Conservation (phyloP, 1,140 invertebrate species). For the Leucophenga varia region DNA sequence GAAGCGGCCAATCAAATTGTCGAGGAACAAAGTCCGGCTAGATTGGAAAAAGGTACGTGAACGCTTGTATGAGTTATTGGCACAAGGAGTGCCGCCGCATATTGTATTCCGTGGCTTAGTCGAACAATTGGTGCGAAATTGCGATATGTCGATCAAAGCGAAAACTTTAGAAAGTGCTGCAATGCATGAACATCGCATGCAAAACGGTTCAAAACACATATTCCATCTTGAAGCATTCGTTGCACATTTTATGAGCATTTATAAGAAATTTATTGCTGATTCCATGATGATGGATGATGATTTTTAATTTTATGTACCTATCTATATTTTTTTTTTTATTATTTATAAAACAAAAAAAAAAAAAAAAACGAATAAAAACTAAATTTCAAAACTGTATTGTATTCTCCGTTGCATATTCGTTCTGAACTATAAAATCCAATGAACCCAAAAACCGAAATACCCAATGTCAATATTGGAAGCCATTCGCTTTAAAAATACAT, state of each 20-base stretch:
- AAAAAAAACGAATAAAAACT: too few species aligned
- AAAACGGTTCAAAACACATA: slow-evolving; percentile 89
- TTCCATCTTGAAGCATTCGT: slow-evolving; percentile 97
- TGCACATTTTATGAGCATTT: slow-evolving; percentile 93
- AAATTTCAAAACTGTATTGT: background rate
- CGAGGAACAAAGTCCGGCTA: slow-evolving; percentile 82
- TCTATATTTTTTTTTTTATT: background rate
- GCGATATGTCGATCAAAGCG: slow-evolving; percentile 85
- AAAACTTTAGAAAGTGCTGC: slow-evolving; percentile 84
- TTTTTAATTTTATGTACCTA: slow-evolving; percentile 25
- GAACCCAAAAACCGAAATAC: too few species aligned
- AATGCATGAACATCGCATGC: slow-evolving; percentile 86
- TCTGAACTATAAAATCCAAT: background rate
- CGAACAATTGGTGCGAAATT: slow-evolving; percentile 82
- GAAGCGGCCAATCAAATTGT: slow-evolving; percentile 88
- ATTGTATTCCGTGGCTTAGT: slow-evolving; percentile 90
- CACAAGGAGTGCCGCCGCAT: slow-evolving; percentile 91
- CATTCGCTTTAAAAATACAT: too few species aligned
- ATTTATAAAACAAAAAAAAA: slow-evolving; percentile 4
- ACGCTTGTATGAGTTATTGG: slow-evolving; percentile 90
- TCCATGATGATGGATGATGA: slow-evolving; percentile 58
- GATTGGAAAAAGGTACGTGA: slow-evolving; percentile 82
- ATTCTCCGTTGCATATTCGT: background rate
- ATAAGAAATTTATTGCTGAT: slow-evolving; percentile 81
- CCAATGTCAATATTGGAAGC: too few species aligned